These are phyloP conservation scores for Patiria pectinifera DNA, from an alignment of 53 echinoderm and acorn worm species.

Conservation along the genomic window DNA sequence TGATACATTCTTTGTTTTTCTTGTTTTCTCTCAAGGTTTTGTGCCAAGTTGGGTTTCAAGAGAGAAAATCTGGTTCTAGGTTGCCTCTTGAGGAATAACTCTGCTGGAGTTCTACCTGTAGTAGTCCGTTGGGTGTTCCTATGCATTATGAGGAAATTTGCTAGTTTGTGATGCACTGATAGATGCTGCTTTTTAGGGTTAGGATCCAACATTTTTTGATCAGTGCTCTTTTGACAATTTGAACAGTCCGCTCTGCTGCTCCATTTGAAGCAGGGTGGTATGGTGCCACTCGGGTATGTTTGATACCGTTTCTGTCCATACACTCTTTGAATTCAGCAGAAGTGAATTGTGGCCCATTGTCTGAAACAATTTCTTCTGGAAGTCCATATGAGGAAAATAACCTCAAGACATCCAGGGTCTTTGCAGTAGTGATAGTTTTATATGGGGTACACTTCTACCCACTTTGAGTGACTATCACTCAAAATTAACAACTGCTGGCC, in stretches of 20 bases:
- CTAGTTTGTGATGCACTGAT: not conserved
- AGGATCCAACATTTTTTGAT: constrained; percentile 66
- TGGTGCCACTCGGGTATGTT: constrained; percentile 8
- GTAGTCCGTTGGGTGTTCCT: constrained; percentile 50
- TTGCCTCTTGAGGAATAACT: constrained; percentile 20
- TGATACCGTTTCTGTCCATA: constrained; percentile 19
- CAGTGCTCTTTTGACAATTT: constrained; percentile 56
- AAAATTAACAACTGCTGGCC: constrained; percentile 56
- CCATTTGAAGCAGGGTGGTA: constrained; percentile 66
- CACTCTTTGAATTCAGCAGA: not conserved
- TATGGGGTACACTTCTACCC: constrained; percentile 69
- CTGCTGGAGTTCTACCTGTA: constrained; percentile 68
- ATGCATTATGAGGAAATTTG: constrained; percentile 66
- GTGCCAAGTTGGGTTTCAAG: constrained; percentile 67
- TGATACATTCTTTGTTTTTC: constrained; percentile 63
- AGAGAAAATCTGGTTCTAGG: constrained; percentile 69
- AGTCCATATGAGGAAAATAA: constrained; percentile 57
- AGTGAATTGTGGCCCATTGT: no score
- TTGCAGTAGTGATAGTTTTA: constrained; percentile 43
- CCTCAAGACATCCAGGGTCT: constrained; percentile 44
- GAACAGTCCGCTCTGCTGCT: constrained; percentile 64
- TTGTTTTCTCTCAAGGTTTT: constrained; percentile 68
- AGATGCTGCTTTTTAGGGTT: constrained; percentile 31
- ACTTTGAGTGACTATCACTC: constrained; percentile 68
- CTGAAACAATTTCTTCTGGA: not conserved